These are phyloP conservation scores for Calonectris borealis DNA, from an alignment of 2,113 vertebrate species.

Conservation along the genomic window DNA sequence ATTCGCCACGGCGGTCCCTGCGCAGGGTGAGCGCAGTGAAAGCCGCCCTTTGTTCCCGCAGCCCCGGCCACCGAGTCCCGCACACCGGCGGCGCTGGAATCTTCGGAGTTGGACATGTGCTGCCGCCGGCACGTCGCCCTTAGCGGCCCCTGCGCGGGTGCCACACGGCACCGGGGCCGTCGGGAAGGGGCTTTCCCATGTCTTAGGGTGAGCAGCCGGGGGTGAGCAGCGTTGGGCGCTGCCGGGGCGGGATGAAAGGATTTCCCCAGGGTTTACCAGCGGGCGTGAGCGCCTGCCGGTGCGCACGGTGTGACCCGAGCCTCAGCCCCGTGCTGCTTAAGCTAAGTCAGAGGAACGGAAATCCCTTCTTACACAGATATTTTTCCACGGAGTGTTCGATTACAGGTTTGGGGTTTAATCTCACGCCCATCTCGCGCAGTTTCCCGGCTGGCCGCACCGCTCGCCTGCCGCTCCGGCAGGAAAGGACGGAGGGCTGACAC, in stretches of 20 bases:
- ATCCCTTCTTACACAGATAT: background rate
- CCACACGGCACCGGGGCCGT: background rate
- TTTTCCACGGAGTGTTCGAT: background rate
- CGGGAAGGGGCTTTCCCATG: fast-evolving
- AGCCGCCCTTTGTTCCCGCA: conserved; percentile 3
- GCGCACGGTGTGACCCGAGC: background rate
- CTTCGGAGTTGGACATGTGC: background rate
- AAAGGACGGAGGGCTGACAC: background rate
- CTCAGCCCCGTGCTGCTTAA: background rate
- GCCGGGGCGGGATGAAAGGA: fast-evolving
- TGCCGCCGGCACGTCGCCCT: background rate
- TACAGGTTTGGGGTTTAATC: background rate
- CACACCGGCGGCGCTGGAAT: background rate
- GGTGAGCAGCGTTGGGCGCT: background rate
- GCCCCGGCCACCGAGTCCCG: background rate
- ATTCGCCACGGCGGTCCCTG: background rate
- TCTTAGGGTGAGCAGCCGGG: background rate
- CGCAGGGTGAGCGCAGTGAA: background rate
- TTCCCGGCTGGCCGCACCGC: background rate
- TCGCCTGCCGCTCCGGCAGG: background rate
- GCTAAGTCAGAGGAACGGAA: background rate
- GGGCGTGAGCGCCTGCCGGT: background rate
- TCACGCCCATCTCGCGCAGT: fast-evolving
- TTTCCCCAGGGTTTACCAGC: fast-evolving
- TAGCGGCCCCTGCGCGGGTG: background rate